A percentile compares a stretch with the other conserved stretches of the same genome.
Conservation (phyloP, 2,113 vertebrate species). For the Campylomormyrus tamandua region DNA sequence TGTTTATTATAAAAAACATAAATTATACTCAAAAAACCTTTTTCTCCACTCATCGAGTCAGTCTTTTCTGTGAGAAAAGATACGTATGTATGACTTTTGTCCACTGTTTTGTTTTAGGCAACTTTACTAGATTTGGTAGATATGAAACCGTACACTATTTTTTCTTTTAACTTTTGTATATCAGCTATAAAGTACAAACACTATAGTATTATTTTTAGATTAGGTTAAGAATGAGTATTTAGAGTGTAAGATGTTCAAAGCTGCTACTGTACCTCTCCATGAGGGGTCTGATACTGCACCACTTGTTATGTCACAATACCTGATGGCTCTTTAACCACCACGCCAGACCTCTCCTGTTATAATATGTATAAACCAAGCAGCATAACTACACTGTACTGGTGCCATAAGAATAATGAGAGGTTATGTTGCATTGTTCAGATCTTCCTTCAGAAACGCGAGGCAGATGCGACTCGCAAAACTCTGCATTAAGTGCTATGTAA, state of each 20-base stretch:
- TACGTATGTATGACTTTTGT: not conserved
- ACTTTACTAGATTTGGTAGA: not conserved
- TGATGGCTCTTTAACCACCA: not conserved
- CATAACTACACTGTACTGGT: not conserved
- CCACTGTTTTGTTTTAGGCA: not conserved
- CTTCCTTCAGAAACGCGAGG: not conserved
- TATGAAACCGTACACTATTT: not conserved
- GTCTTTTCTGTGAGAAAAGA: not conserved
- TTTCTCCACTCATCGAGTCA: not conserved
- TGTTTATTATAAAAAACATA: not conserved
- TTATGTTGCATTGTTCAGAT: not conserved
- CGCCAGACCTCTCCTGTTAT: not conserved
- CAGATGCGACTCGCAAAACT: not conserved
- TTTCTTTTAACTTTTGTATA: not conserved
- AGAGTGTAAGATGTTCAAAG: not conserved
- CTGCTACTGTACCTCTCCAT: not conserved
- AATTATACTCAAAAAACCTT: not conserved
- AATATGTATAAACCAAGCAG: not conserved
- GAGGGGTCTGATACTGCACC: not conserved
- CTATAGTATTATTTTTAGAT: not conserved
- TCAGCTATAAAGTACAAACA: not conserved
- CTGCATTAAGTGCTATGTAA: not conserved
- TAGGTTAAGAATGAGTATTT: not conserved
- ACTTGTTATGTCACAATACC: not conserved
- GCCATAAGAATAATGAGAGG: not conserved